phyloP scores from a whole-genome alignment of 2,797 vertebrate genomes.

The Schizothorax lantsangensis region DNA sequence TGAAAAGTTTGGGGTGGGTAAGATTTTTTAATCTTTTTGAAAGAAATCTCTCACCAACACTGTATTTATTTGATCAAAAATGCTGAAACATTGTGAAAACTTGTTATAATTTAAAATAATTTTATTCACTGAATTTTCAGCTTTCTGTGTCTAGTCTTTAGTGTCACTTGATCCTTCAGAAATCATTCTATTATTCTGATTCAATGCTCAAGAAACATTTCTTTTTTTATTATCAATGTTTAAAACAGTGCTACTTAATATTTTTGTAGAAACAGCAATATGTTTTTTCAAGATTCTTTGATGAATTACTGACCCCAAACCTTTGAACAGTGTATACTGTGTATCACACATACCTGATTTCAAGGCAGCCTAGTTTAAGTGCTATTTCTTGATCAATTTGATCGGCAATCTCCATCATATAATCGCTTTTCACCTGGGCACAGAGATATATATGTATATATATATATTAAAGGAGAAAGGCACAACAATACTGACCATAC shows the following conservation, averaged over 20 bases:
- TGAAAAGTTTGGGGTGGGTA: not conserved
- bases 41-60: not conserved
- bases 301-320: not conserved
- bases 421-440: constrained; percentile 93
- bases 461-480: not conserved
- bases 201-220: not conserved
- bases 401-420: constrained; percentile 95
- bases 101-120: not conserved
- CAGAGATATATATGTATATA: not conserved
- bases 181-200: not conserved
- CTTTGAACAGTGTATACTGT: not conserved
- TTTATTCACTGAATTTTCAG: not conserved
- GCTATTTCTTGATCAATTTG: constrained; percentile 97
- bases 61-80: not conserved
- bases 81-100: not conserved
- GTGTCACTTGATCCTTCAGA: not conserved
- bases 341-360: constrained; percentile 88
- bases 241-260: not conserved
- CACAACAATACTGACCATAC: not conserved
- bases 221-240: not conserved
- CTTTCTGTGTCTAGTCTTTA: not conserved
- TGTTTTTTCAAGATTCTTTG: not conserved
- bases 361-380: constrained; percentile 97
- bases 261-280: not conserved
- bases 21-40: not conserved